Conservation (phyloP, 1,140 invertebrate genomes). For the Dryas iulia region DNA sequence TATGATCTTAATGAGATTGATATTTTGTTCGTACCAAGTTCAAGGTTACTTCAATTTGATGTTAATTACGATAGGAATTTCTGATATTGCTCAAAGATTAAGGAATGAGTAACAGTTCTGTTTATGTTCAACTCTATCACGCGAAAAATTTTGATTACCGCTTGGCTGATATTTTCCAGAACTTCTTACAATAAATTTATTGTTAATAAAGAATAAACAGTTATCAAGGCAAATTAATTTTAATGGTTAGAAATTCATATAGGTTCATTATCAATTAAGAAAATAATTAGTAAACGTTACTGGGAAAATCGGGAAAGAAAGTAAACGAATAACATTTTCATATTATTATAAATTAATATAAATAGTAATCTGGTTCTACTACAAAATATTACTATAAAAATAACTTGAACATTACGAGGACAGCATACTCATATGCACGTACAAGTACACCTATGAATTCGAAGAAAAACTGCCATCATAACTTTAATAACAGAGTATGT, state of each 20-base stretch:
- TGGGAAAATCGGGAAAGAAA: neutral
- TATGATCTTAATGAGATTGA: conserved; percentile 41
- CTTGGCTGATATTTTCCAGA: neutral
- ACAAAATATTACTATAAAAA: neutral
- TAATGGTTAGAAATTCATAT: too few relatives aligned
- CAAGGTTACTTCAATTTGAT: conserved; percentile 24
- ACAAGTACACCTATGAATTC: neutral
- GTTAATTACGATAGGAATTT: neutral
- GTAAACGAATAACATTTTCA: neutral
- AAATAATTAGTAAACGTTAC: too few relatives aligned
- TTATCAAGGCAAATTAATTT: too few relatives aligned
- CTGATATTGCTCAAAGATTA: neutral
- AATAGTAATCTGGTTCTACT: neutral
- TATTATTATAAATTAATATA: too few relatives aligned
- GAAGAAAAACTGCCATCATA: conserved; percentile 13
- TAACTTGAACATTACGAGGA: neutral
- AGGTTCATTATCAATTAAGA: too few relatives aligned
- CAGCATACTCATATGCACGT: neutral
- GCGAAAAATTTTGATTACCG: neutral
- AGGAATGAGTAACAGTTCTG: neutral
- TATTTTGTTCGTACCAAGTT: conserved; percentile 41
- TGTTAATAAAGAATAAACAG: neutral
- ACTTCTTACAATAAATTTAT: neutral
- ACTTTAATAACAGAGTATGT: conserved; percentile 17
- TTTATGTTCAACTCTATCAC: neutral